Base-by-base conservation (phyloP, 2,888 invertebrate species). In the Sphaerophoria taeniata region DNA sequence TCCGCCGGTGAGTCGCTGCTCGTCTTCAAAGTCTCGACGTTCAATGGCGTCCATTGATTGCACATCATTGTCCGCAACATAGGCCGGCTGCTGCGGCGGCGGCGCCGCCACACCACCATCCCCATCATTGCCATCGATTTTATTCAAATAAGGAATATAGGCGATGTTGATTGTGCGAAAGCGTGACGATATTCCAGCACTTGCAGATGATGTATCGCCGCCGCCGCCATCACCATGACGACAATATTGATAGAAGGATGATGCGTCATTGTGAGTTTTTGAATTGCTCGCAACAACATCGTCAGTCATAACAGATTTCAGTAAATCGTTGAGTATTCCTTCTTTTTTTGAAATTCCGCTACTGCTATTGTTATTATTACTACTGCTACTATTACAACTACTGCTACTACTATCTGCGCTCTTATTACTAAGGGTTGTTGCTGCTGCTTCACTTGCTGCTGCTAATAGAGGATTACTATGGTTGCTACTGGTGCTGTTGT, bases 21-120 rank as follows among this genome's bases (percentile, higher is more conserved):
- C 92, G 34, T 89, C 90, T 75, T 92, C 92, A 85, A 91, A 92
- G 82, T 92, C 92, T 7, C 89, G 89, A n/a, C 92, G 89, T 87
- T 92, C 92, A 70, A 92, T 90, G 78, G 91, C 89, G 88, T 92
- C 92, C 90, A 92, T 92, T 11, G 91, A 91, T 88, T 91, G 90
- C 71, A 92, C 92, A 78, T 92, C 91, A 43, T 90, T 90, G 58
- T 89, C 87, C 31, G 88, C 81, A 4, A 88, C 49, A 67, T 85
- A 72, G 31, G 24, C 61, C 7, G 24, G 24, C 24, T 24, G 24
- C 24, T 24, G 24, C 24, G 24, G 24, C 24, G 24, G 24, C 24
- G 24, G 24, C 24, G 24, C 24, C 24, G 24, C 24, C 24, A 24
- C 24, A 24, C 24, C 24, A 24, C 43, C 78, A 1, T 39, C 69